A percentile compares a stretch with the other conserved stretches of the same genome.
phyloP scores from a whole-genome alignment of 2,888 invertebrate genomes.

The Tetragnatha montana region DNA sequence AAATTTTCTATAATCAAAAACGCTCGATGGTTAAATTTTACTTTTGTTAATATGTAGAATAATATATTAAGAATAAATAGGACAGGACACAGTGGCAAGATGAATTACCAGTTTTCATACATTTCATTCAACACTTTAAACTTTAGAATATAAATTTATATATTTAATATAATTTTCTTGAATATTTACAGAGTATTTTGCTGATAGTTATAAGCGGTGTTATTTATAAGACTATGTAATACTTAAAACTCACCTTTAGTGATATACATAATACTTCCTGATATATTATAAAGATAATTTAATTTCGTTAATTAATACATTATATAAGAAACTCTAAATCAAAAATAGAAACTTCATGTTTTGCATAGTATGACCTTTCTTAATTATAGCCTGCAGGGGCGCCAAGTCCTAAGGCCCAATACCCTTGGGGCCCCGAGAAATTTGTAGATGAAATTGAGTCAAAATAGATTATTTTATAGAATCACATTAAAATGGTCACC shows the following conservation, averaged over 20 bases:
- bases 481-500: no score
- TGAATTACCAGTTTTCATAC: not conserved
- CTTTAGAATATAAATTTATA: not conserved
- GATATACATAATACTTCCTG: not conserved
- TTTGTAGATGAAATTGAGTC: no score
- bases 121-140: not conserved
- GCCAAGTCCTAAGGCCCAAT: no score
- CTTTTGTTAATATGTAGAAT: not conserved
- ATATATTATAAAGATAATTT: not conserved
- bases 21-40: not conserved
- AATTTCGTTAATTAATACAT: not conserved
- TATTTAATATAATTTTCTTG: not conserved
- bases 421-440: no score
- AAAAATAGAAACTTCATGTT: not conserved
- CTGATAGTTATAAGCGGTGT: not conserved
- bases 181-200: not conserved
- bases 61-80: constrained; percentile 1
- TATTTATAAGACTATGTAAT: not conserved
- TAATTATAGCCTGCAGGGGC: no score
- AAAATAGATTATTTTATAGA: no score
- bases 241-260: not conserved
- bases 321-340: not conserved
- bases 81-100: not conserved
- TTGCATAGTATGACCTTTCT: not conserved
- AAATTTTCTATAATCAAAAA: not conserved